Percentiles rank a stretch among this genome's conserved stretches.
These are phyloP conservation scores for Pseudochirops corinnae DNA, from an alignment of 2,797 vertebrate species.

Conservation along the genomic window DNA sequence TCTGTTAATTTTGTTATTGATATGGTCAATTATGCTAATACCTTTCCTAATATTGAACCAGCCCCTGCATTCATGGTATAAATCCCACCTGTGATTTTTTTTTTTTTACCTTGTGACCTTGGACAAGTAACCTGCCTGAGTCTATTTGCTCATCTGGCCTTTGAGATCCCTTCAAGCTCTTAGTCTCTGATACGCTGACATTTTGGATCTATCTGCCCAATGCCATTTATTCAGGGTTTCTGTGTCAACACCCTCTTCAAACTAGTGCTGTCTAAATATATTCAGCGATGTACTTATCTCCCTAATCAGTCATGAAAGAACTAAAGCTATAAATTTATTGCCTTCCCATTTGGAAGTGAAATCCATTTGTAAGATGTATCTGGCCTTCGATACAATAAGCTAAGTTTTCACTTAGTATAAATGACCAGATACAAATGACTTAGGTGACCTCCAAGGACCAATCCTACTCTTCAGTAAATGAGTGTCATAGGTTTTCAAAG, in stretches of 20 bases:
- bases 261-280: conserved; percentile 66
- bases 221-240: neutral
- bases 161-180: neutral
- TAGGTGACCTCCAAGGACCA: neutral
- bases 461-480: neutral
- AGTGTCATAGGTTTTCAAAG: neutral
- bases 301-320: conserved; percentile 64
- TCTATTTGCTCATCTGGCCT: neutral
- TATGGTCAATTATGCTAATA: neutral
- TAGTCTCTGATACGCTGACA: neutral
- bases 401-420: conserved; percentile 67
- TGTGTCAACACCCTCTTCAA: conserved; percentile 4
- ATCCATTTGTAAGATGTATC: conserved; percentile 54
- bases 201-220: neutral
- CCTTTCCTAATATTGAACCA: neutral
- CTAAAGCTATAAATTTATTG: conserved; percentile 71
- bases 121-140: neutral
- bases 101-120: neutral
- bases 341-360: conserved; percentile 58
- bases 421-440: conserved; percentile 25
- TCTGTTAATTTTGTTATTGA: neutral
- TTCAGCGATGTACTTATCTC: conserved; percentile 66
- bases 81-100: neutral
- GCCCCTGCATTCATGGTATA: neutral
- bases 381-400: conserved; percentile 61